Base-by-base conservation (phyloP, 1,140 invertebrate genomes). In the Maniola jurtina region DNA sequence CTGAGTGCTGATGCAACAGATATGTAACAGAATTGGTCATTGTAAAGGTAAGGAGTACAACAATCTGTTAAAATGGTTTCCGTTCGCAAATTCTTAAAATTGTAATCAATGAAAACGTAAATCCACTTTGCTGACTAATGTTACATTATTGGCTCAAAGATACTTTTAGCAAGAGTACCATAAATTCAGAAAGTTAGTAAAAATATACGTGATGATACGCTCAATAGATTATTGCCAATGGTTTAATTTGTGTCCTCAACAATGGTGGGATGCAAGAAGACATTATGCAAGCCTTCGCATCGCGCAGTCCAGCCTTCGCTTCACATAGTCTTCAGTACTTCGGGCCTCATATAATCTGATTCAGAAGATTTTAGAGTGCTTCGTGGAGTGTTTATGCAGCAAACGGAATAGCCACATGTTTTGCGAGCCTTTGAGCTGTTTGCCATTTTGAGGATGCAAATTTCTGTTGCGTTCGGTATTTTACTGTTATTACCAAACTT, bases 51-150 rank as follows among this genome's bases (percentile, higher is more conserved):
- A 47, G n/a, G 5, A 52, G 3, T 35, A 60, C 36, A 59, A 33
- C 33, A 52, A 56, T 55, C 13, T 64, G 52, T 35, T 25, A 34
- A 56, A 55, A 64, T 63, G 61, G 33, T 62, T 13, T 42, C 14
- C 25, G 25, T 25, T 25, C 1, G 25, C 25, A 25, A 25, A 25
- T 25, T 25, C 25, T 25, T 2, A 25, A 25, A 25, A 4, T 25
- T 25, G 4, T 25, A 25, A 25, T 25, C 38, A 40, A 40, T 40
- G 38, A 2, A 40, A 40, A 25, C 25, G 25, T 25, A 25, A 25
- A 2, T 25, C 25, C 25, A 25, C 25, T 25, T 1, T 25, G 25
- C 25, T 25, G 25, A 25, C 25, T 25, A 25, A 25, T 25, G 25
- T 25, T 25, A 25, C 25, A 25, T 25, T 25, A 25, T 25, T 25